Percentiles rank a stretch among this genome's conserved stretches.
Conservation (phyloP, 1,140 invertebrate species). For the Dufourea novaeangliae region DNA sequence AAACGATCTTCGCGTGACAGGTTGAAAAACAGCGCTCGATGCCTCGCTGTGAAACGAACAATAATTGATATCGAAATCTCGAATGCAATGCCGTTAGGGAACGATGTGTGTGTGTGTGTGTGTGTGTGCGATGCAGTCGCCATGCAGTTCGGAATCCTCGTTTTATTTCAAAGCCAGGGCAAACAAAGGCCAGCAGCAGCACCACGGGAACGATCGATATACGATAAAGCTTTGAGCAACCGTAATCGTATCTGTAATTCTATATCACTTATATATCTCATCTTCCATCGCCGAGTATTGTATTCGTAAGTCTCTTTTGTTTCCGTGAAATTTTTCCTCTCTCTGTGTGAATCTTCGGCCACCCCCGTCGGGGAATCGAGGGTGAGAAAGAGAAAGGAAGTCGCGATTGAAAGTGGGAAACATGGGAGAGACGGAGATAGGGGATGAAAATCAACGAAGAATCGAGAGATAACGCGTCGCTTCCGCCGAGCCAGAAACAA, state of each 20-base stretch:
- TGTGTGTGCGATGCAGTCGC: neutral
- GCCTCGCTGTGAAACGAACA: neutral
- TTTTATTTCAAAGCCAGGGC: constrained; percentile 37
- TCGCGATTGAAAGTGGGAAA: neutral
- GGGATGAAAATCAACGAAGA: constrained; percentile 47
- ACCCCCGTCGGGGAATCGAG: neutral
- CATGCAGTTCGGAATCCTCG: neutral
- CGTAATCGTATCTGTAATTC: constrained; percentile 48
- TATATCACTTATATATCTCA: constrained; percentile 5
- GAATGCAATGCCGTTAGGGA: neutral
- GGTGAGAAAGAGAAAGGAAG: neutral
- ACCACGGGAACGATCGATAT: constrained; percentile 36
- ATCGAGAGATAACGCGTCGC: constrained; percentile 34
- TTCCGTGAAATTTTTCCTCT: neutral
- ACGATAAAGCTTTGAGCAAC: constrained; percentile 34
- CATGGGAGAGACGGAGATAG: neutral
- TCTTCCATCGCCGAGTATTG: constrained; percentile 15
- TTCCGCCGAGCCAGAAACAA: constrained; percentile 50
- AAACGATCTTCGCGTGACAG: no score
- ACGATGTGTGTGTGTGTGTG: neutral
- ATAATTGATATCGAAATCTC: constrained; percentile 3
- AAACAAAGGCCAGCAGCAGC: constrained; percentile 28
- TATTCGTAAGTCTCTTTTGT: constrained; percentile 39
- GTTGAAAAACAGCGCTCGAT: no score
- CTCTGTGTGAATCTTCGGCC: neutral